These are phyloP conservation scores for Lasioglossum villosulum DNA, from an alignment of 2,888 invertebrate genomes.

Conservation along the genomic window DNA sequence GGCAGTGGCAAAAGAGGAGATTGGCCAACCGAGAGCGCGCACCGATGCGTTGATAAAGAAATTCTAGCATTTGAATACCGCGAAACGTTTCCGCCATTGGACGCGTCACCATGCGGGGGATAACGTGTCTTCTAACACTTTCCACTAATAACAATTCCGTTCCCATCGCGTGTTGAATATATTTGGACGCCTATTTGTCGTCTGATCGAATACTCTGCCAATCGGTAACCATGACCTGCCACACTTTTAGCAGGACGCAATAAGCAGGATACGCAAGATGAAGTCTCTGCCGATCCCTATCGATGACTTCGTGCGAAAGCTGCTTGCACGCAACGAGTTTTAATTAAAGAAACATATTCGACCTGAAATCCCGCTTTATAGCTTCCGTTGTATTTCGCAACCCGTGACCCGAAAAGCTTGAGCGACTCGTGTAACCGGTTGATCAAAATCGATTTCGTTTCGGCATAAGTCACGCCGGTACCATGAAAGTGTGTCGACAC, in stretches of 20 bases:
- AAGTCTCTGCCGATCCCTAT: conserved; percentile 39
- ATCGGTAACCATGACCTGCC: conserved; percentile 61
- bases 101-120: conserved; percentile 70
- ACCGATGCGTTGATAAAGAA: conserved; percentile 53
- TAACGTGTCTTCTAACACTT: conserved; percentile 77
- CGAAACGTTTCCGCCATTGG: conserved; percentile 78
- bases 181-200: conserved; percentile 43
- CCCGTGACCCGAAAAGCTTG: not conserved
- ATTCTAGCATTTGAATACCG: conserved; percentile 37
- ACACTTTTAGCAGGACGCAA: conserved; percentile 41
- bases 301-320: conserved; percentile 31
- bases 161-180: conserved; percentile 69
- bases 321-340: conserved; percentile 20
- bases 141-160: conserved; percentile 80
- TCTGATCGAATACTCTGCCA: conserved; percentile 41
- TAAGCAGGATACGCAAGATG: conserved; percentile 37
- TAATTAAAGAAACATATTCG: conserved; percentile 37
- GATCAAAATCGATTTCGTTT: not conserved
- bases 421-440: not conserved
- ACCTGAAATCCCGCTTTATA: conserved; percentile 17
- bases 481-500: not conserved
- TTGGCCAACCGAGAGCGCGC: conserved; percentile 13
- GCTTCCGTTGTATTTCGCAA: conserved; percentile 17
- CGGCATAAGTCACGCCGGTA: not conserved
- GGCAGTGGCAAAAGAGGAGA: not conserved